These are phyloP conservation scores for Cordylochernes scorpioides DNA, from an alignment of 2,888 invertebrate genomes.

Conservation along the genomic window DNA sequence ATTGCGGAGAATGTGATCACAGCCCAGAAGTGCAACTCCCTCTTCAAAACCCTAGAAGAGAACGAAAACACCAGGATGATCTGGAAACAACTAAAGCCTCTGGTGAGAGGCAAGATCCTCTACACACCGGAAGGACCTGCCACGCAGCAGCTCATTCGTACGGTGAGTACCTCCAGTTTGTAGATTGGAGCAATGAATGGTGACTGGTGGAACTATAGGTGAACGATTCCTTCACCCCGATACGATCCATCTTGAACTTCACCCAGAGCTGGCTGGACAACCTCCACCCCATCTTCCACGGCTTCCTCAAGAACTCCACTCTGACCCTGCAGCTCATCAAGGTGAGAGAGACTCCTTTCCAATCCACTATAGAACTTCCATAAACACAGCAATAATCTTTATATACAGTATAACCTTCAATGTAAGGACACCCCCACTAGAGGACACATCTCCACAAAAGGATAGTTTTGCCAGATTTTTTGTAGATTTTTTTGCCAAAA, in stretches of 20 bases:
- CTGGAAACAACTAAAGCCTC: constrained; percentile 27
- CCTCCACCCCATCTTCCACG: constrained; percentile 3
- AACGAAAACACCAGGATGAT: constrained; percentile 19
- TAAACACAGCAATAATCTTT: no score
- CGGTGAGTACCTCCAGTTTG: no score
- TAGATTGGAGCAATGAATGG: no score
- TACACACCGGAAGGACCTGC: constrained; percentile 38
- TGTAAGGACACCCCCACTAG: no score
- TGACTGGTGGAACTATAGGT: constrained; percentile 18
- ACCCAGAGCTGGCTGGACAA: constrained; percentile 17
- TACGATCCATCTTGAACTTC: constrained; percentile 17
- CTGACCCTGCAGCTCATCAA: constrained; percentile 4
- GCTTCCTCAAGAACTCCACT: constrained; percentile 5
- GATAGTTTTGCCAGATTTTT: no score
- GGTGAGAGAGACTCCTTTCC: no score
- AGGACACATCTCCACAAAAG: no score
- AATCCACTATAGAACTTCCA: no score
- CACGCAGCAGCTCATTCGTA: constrained; percentile 21
- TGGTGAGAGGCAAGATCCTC: constrained; percentile 39
- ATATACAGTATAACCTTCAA: no score
- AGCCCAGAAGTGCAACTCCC: constrained; percentile 19
- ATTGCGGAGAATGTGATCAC: no score
- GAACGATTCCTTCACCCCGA: constrained; percentile 19
- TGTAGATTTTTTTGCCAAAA: no score
- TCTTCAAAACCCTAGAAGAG: constrained; percentile 21